A percentile compares a stretch with the other conserved stretches of the same genome.
These are phyloP conservation scores for Pedetes capensis DNA, from an alignment of 2,113 vertebrate species.

Conservation along the genomic window DNA sequence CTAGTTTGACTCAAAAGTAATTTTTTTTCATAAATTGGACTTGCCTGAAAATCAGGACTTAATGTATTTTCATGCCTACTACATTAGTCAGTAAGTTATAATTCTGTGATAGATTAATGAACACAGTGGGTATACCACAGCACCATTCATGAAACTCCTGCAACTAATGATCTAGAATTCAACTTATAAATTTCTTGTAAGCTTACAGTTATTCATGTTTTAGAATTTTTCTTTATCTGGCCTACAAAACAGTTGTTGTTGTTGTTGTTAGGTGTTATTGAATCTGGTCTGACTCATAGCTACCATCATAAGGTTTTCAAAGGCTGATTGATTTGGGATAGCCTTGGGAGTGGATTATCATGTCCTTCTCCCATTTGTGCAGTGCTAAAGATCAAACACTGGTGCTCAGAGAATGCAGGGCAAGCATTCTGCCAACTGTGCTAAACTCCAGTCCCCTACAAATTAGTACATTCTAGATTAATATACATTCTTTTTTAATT, in stretches of 20 bases:
- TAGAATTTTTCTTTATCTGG: background rate
- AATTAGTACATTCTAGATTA: background rate
- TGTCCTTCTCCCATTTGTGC: no score
- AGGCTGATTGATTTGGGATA: no score
- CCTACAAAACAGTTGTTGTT: no score
- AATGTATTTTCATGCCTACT: background rate
- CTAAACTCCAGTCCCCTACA: no score
- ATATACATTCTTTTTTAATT: background rate
- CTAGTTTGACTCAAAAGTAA: background rate
- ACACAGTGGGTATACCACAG: accelerated
- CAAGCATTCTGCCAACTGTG: no score
- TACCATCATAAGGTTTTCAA: no score
- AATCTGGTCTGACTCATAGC: no score
- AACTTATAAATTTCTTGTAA: background rate
- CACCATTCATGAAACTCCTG: background rate
- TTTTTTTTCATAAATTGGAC: background rate
- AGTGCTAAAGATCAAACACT: no score
- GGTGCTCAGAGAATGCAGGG: no score
- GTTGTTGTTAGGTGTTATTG: no score
- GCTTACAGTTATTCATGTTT: background rate
- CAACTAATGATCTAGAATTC: background rate
- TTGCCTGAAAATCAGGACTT: no score
- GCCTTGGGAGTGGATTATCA: no score
- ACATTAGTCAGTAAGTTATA: background rate
- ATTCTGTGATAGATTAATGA: background rate